Conservation (phyloP, 2,113 vertebrate genomes). For the Trinectes maculatus region DNA sequence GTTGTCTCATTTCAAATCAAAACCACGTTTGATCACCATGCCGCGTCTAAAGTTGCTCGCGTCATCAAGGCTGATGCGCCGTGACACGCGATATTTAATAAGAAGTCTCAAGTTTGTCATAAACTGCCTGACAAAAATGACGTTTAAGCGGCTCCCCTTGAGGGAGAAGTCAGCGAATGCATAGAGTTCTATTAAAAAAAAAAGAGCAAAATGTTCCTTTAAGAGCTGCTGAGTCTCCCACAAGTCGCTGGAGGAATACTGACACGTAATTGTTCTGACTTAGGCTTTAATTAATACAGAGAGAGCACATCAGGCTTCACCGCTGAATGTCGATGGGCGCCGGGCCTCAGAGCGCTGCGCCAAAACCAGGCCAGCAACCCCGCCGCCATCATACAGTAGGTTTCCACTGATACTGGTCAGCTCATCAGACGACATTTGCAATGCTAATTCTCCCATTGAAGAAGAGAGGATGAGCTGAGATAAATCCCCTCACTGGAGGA, state of each 20-base stretch:
- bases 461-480: conserved; percentile 24
- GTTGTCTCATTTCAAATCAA: conserved; percentile 74
- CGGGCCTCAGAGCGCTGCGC: not conserved
- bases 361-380: conserved; percentile 24
- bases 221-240: conserved; percentile 55
- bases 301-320: conserved; percentile 8
- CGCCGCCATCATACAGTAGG: not conserved
- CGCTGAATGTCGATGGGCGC: conserved; percentile 12
- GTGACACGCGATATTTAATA: conserved; percentile 67
- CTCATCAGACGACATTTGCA: conserved; percentile 39
- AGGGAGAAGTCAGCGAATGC: conserved; percentile 61
- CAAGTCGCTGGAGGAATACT: conserved; percentile 43
- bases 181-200: conserved; percentile 57
- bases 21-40: conserved; percentile 65
- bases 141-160: conserved; percentile 68
- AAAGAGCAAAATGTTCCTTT: conserved; percentile 72
- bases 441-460: conserved; percentile 44
- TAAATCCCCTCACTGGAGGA: too few relatives aligned
- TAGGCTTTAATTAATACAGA: conserved; percentile 38
- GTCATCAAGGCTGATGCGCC: conserved; percentile 70
- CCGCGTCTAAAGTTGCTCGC: conserved; percentile 60
- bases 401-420: conserved; percentile 11
- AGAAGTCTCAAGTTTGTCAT: conserved; percentile 71
- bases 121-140: conserved; percentile 69
- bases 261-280: conserved; percentile 52